A percentile compares a stretch with the other conserved stretches of the same genome.
phyloP scores from a whole-genome alignment of 2,888 invertebrate species.

The Nysson spinosus region DNA sequence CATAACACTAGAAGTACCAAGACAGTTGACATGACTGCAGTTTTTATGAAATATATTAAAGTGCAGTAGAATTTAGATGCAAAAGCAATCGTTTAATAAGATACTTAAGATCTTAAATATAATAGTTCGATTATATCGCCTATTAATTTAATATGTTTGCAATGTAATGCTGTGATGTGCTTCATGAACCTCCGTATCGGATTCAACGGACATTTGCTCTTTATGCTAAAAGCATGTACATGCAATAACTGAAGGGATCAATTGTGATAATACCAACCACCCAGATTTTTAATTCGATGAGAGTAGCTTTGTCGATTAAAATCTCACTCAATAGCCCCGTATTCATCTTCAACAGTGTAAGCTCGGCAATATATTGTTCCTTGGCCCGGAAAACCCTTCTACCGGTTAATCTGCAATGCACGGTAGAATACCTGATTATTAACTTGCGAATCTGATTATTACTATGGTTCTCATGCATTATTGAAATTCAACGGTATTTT shows the following conservation, averaged over 20 bases:
- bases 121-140: too few relatives aligned
- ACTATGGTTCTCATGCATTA: conserved; percentile 23
- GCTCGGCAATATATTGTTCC: conserved; percentile 19
- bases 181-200: too few relatives aligned
- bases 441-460: conserved; percentile 50
- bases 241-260: background rate
- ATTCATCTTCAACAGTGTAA: conserved; percentile 12
- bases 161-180: too few relatives aligned
- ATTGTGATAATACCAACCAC: background rate
- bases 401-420: conserved; percentile 49
- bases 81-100: too few relatives aligned
- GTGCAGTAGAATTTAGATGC: too few relatives aligned
- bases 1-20: too few relatives aligned
- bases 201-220: too few relatives aligned
- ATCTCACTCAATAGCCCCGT: conserved; percentile 19
- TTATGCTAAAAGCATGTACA: too few relatives aligned
- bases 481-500: conserved; percentile 45
- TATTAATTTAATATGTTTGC: too few relatives aligned
- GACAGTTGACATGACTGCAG: too few relatives aligned
- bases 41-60: background rate
- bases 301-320: conserved; percentile 24
- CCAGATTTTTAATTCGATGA: conserved; percentile 22
- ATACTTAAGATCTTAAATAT: too few relatives aligned
- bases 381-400: conserved; percentile 43
- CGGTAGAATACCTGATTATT: conserved; percentile 56